Base-by-base conservation (phyloP, 2,888 invertebrate species). In the Pasiphila rectangulata region DNA sequence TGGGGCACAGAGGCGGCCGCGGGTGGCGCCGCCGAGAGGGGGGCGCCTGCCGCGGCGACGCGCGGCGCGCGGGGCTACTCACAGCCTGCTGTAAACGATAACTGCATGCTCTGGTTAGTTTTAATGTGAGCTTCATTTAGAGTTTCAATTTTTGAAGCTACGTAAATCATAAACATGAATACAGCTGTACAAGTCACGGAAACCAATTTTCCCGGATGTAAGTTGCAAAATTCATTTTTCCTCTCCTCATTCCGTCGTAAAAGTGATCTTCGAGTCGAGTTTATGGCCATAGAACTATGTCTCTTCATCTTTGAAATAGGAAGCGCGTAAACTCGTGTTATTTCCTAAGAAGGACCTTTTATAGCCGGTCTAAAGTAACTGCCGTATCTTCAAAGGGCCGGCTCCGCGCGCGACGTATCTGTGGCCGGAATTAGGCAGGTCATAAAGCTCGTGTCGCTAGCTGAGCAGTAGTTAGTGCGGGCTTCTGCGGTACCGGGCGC, bases 281-380 rank as follows among this genome's bases (percentile, higher is more conserved):
- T 39, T 38, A 32, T 32, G 38, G 38, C 27, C 37, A 12, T 27
- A 38, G 35, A 40, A 38, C 30, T 17, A 37, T 19, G 39, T 40
- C 59, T 49, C 44, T 27, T 44, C 25, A n/a, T n/a, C n/a, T n/a
- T n/a, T n/a, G 38, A 34, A 39, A 45, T 45, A 34, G 38, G 30
- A 44, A 44, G 37, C 39, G 17, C 27, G 60, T 64, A 12, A 43
- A 21, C 15, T 21, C 12, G 5, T 30, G 32, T 23, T 45, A 45
- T 32, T 23, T 25, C 24, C 1, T 19, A 5, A 45, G 38, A n/a
- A n/a, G n/a, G 30, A 25, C 13, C 19, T 37, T 45, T 45, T 45
- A 45, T 38, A 12, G 30, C 13, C 19, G 38, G 24, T 23, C 29
- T 30, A 10, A 43, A 23, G 27, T 20, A 43, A 27, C 25, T 20